Evolutionary conservation across 2,888 invertebrate genomes (phyloP), one percentile per base, ranked within the genome.

Genomic region (Cheilosia vernalis): DNA sequence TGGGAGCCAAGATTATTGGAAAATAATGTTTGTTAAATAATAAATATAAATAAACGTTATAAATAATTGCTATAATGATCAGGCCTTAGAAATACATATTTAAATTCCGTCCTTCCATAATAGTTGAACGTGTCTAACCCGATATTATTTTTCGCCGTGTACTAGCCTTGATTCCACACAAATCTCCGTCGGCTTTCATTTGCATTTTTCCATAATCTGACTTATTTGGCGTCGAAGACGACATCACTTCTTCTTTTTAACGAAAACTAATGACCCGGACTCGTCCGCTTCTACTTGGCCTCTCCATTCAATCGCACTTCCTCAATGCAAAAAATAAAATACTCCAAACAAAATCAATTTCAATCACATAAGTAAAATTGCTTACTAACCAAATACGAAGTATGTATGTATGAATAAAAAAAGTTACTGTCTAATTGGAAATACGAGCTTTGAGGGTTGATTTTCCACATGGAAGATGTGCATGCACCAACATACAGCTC

Each of bases 401-500:
- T 44, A 37, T 2, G 30, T 44, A 37, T 2, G 30, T 30, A 30
- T 6, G 7, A 30, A 30, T 9, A 30, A 30, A 69, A 40, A 37
- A 37, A 47, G 69, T 42, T 61, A 61, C 49, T 44, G 44, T 60
- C 77, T 61, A 60, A 63, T 61, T 61, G 53, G 47, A 33, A 53
- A 67, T 37, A 47, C 61, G 5, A 21, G 24, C 61, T 37, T 27
- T 42, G 44, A 44, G 63, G 73, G 73, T 55, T 60, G 55, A 19
- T 55, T 67, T 37, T 19, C 44, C 58, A 7, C 49, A 24, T 19
- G 19, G 27, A 53, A 30, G 60, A 51, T 49, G 47, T 58, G 47
- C 66, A 70, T 53, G 53, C 64, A 53, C 49, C 49, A 67, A 58
- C 53, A 42, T 49, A 73, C 58, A 74, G 63, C 69, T 84, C 73